These are phyloP conservation scores for Cyanoderma ruficeps DNA, from an alignment of 2,113 vertebrate genomes.

Conservation along the genomic window DNA sequence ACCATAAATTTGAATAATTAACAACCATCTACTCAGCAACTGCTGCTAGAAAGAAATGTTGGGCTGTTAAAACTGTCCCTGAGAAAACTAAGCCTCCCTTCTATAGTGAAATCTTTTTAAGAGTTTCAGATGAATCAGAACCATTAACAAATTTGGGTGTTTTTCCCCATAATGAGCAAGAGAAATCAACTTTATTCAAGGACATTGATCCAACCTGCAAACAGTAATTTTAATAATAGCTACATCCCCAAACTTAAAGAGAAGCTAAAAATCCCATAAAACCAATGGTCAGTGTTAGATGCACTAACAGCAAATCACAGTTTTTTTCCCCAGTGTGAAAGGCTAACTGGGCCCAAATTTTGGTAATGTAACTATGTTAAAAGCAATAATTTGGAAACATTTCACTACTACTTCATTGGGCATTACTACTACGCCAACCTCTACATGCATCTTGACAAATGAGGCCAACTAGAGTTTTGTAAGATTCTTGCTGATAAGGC, in stretches of 20 bases:
- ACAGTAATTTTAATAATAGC: not conserved
- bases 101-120: not conserved
- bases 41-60: not conserved
- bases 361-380: not conserved
- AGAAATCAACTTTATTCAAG: not conserved
- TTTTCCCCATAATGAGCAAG: not conserved
- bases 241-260: not conserved
- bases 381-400: not conserved
- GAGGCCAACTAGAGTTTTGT: not conserved
- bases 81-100: not conserved
- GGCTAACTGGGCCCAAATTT: not conserved
- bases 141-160: not conserved
- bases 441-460: not conserved
- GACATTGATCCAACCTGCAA: not conserved
- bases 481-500: not conserved
- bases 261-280: not conserved
- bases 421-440: not conserved
- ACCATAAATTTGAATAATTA: not conserved
- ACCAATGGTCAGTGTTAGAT: not conserved
- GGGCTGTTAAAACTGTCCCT: not conserved
- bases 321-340: not conserved
- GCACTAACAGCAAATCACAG: accelerated
- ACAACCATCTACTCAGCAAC: not conserved
- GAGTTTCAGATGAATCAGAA: not conserved
- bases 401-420: not conserved